Base-by-base conservation (phyloP, 2,888 invertebrate species). In the Machimus rusticus region DNA sequence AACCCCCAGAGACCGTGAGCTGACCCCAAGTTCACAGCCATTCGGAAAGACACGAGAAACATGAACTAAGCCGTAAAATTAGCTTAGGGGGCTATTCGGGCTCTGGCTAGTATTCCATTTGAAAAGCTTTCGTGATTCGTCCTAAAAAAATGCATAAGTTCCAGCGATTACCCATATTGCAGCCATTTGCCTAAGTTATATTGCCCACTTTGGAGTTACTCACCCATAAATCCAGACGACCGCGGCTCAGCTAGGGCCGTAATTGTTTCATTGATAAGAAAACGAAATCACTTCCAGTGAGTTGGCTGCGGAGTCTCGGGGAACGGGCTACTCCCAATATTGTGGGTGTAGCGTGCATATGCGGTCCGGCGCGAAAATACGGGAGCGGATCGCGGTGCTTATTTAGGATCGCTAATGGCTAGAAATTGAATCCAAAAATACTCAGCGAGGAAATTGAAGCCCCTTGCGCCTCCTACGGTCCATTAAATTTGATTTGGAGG, bases 401-500 rank as follows among this genome's bases (percentile, higher is more conserved):
- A 39, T 78, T 43, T 23, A 78, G 12, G 78, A 78, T 78, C 51
- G 46, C 57, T 57, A 37, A 34, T 57, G 34, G 37, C 34, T 51
- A 66, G 39, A 66, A 82, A 82, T 23, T 34, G 51, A 79, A 66
- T 57, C 57, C 66, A 82, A 82, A 82, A 57, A 82, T 82, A 82
- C 57, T 57, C 57, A 16, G 31, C n/a, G n/a, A 28, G 28, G 28
- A 5, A 79, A 34, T 82, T 82, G 23, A 57, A 82, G 39, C 66
- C 57, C 28, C 82, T n/a, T 66, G 51, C 23, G 2, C 82, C 82
- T 57, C 34, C 66, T 39, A 57, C 57, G 31, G 55, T 19, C 34
- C n/a, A 82, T 82, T 82, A 66, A 82, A 82, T 82, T 82, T 82
- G 57, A 82, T 82, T 82, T 57, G 57, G 82, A 81, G 28, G 55